Percentiles rank a stretch among this genome's conserved stretches.
Conservation (phyloP, 2,888 invertebrate genomes). For the Epiperipatus broadwayi region DNA sequence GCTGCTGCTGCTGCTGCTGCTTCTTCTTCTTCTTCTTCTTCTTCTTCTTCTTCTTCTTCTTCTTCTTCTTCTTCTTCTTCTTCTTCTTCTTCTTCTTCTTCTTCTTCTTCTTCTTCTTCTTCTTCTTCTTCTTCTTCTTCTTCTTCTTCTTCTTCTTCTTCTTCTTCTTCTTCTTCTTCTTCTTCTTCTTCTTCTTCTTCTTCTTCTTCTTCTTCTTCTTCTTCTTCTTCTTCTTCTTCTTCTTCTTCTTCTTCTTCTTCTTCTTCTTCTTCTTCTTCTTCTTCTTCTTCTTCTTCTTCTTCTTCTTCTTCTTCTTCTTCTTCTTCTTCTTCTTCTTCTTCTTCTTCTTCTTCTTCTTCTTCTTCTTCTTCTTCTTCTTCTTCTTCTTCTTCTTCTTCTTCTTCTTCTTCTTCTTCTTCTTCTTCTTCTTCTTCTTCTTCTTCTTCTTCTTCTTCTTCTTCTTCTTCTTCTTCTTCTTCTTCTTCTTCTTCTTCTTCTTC, state of each 20-base stretch:
- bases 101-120: constrained; percentile 3
- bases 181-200: constrained; percentile 3
- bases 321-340: constrained; percentile 3
- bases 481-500: constrained; percentile 3
- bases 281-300: constrained; percentile 3
- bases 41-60: constrained; percentile 3
- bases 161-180: constrained; percentile 3
- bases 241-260: constrained; percentile 3
- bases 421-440: constrained; percentile 3
- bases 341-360: constrained; percentile 3
- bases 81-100: constrained; percentile 3
- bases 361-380: constrained; percentile 3
- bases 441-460: constrained; percentile 3
- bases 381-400: constrained; percentile 3
- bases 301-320: constrained; percentile 3
- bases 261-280: constrained; percentile 3
- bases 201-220: constrained; percentile 3
- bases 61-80: constrained; percentile 3
- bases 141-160: constrained; percentile 3
- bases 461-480: constrained; percentile 3
- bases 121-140: constrained; percentile 3
- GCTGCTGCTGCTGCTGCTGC: too few species aligned
- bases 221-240: constrained; percentile 3
- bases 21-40: too few species aligned
- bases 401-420: constrained; percentile 3